Evolutionary conservation across 2,797 vertebrate genomes (phyloP), one percentile per base, ranked within the genome.

Genomic region (Poecilia picta): DNA sequence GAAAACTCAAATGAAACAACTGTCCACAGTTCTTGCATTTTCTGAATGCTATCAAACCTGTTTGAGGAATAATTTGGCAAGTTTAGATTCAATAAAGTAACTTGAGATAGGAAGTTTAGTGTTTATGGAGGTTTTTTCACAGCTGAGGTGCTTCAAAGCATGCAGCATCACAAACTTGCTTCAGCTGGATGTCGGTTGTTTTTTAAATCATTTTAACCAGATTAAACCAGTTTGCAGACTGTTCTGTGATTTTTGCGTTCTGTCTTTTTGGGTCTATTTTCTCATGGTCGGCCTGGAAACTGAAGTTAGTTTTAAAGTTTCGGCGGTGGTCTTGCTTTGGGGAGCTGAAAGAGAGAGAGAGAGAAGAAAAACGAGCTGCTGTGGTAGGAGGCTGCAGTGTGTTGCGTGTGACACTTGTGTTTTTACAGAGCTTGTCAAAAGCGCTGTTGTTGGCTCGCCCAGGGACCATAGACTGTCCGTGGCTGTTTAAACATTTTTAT

Each of bases 401-500:
- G 2, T 84, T 81, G 87, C 81, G 72, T 91, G 91, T 88, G 89
- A 87, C 87, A 45, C 81, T 90, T 83, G 8, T 92, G 89, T 89
- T 94, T 94, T 94, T 91, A 94, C 84, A 91, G 89, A 55, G 77
- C 85, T 87, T 84, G 90, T 92, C 93, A 89, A 92, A 93, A 90
- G 82, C 83, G 0, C 83, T 41, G 85, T 87, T 84, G 81, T 64
- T 84, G 90, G 87, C 88, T 59, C 78, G 83, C 74, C 72, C 83
- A 57, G 86, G 83, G 88, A 85, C 88, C 87, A 80, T 1, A 80
- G 81, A 64, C 90, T 81, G 89, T 78, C 89, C 89, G 87, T 83
- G 91, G 86, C 90, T 89, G 90, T 92, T 95, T 90, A 92, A 94
- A 93, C 86, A 33, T 84, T 94, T 95, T 96, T 96, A 96, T 95